Evolutionary conservation across 2,797 vertebrate species (phyloP).

Genomic region (Adelosebastes latens): DNA sequence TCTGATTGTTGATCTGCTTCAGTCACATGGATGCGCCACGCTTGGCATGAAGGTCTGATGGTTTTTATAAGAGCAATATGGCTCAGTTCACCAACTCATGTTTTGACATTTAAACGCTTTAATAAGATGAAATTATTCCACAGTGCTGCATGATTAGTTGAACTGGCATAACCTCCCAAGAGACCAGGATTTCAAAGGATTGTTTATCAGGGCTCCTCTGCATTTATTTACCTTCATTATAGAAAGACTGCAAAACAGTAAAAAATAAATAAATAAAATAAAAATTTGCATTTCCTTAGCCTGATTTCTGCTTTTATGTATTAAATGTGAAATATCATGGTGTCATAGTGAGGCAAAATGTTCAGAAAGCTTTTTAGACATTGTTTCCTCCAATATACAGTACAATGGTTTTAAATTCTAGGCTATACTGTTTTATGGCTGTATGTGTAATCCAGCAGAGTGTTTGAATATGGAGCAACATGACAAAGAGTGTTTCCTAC

Average conservation of each 20-base stretch:
- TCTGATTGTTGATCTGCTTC: constrained; percentile 43
- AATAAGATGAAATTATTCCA: not conserved
- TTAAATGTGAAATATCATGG: not conserved
- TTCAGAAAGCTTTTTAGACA: not conserved
- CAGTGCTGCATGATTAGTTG: not conserved
- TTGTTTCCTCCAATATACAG: not conserved
- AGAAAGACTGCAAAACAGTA: not conserved
- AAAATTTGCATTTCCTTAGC: not conserved
- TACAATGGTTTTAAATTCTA: not conserved
- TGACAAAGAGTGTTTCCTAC: not conserved
- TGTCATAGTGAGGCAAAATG: not conserved
- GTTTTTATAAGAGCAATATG: constrained; percentile 4
- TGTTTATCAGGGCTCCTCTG: not conserved
- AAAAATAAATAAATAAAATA: not conserved
- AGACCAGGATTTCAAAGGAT: constrained; percentile 12
- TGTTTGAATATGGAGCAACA: constrained; percentile 7
- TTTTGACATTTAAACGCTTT: constrained; percentile 13
- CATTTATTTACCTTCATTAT: not conserved
- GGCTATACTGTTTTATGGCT: not conserved
- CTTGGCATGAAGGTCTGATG: constrained; percentile 44
- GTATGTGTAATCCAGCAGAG: not conserved
- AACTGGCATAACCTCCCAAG: not conserved
- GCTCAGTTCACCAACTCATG: constrained; percentile 13
- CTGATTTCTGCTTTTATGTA: not conserved
- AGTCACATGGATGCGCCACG: constrained; percentile 66